Conservation (phyloP, 2,797 vertebrate species). For the Aeoliscus strigatus region DNA sequence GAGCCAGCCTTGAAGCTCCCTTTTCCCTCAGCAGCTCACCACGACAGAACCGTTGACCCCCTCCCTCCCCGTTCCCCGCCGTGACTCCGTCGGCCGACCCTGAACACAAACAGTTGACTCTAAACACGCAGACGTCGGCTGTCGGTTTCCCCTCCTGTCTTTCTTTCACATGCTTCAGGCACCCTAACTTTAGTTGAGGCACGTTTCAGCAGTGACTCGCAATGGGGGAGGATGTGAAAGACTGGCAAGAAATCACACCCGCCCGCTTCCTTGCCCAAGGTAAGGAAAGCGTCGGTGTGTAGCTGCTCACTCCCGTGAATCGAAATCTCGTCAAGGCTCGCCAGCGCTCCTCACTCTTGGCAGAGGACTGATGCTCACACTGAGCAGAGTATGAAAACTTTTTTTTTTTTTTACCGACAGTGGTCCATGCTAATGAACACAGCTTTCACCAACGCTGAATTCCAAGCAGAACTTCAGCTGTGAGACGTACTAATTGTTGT, state of each 20-base stretch:
- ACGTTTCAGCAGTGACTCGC: slow-evolving; percentile 27
- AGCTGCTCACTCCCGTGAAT: slow-evolving; percentile 30
- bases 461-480: too few species aligned
- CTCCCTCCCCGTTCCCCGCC: slow-evolving; percentile 39
- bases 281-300: slow-evolving; percentile 17
- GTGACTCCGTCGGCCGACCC: slow-evolving; percentile 43
- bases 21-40: slow-evolving; percentile 47
- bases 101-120: slow-evolving; percentile 67
- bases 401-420: too few species aligned
- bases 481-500: too few species aligned
- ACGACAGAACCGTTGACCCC: slow-evolving; percentile 42
- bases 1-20: slow-evolving; percentile 60
- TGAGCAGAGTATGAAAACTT: too few species aligned
- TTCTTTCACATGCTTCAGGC: slow-evolving; percentile 17
- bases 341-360: too few species aligned
- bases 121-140: slow-evolving; percentile 13
- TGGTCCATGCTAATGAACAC: too few species aligned
- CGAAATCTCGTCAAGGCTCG: slow-evolving; percentile 19
- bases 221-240: slow-evolving; percentile 34
- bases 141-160: neutral
- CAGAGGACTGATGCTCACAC: too few species aligned
- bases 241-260: slow-evolving; percentile 34
- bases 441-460: too few species aligned
- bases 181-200: slow-evolving; percentile 19
- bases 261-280: slow-evolving; percentile 14